Evolutionary conservation across 2,888 invertebrate species (phyloP).

Genomic region (Acholoe squamosa): DNA sequence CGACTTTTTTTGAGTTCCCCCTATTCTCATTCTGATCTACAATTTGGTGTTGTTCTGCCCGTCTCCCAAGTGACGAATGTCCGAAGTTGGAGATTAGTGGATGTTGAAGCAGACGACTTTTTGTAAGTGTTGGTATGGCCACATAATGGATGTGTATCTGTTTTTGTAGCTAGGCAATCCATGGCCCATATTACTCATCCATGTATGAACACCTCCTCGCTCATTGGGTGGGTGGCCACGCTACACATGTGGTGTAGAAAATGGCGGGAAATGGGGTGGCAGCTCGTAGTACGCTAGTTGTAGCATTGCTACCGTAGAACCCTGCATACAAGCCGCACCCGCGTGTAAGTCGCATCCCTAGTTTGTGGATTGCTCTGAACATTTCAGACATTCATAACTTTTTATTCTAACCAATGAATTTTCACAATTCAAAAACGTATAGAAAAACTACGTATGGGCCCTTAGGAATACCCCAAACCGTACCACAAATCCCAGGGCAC

Average conservation of each 20-base stretch:
- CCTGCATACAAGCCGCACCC: no score
- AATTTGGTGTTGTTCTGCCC: not conserved
- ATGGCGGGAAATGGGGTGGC: not conserved
- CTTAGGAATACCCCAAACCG: no score
- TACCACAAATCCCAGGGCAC: no score
- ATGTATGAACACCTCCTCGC: not conserved
- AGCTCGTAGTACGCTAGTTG: not conserved
- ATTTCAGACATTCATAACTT: no score
- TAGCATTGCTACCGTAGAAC: not conserved
- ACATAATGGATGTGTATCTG: not conserved
- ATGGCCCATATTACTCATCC: not conserved
- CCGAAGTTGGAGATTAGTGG: not conserved
- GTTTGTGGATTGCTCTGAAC: no score
- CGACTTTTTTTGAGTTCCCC: not conserved
- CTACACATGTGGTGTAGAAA: slow-evolving; percentile 5
- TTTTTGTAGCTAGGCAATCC: not conserved
- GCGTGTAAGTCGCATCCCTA: no score
- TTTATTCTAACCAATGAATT: no score
- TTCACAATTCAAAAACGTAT: no score
- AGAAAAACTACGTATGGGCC: no score
- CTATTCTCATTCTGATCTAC: not conserved
- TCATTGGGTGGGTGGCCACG: not conserved
- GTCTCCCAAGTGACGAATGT: slow-evolving; percentile 10
- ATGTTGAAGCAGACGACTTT: not conserved
- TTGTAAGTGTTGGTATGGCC: not conserved